These are phyloP conservation scores for Drosophila lutescens DNA, from an alignment of 2,888 invertebrate genomes.

Conservation along the genomic window DNA sequence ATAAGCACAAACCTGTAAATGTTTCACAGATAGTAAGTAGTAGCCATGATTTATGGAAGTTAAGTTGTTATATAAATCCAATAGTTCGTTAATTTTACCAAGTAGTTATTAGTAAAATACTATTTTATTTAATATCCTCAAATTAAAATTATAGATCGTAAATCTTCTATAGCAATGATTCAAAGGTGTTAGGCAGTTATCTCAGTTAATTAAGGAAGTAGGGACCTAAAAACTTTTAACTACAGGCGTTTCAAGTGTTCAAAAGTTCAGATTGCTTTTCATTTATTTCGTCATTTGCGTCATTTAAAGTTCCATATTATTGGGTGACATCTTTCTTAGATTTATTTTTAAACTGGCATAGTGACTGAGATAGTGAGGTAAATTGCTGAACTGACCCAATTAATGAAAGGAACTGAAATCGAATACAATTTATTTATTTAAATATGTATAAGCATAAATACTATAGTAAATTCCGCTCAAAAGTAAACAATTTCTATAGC, in stretches of 20 bases:
- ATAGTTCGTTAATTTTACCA: no score
- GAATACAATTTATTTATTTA: no score
- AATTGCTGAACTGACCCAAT: neutral
- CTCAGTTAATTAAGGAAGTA: no score
- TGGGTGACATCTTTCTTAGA: neutral
- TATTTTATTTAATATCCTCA: no score
- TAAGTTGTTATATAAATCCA: no score
- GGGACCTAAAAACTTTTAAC: neutral
- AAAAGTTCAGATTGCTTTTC: neutral
- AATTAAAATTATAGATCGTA: no score
- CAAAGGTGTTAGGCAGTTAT: no score
- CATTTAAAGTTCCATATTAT: neutral
- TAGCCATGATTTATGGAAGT: no score
- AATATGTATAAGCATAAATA: neutral
- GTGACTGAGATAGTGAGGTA: neutral
- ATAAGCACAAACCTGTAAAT: no score
- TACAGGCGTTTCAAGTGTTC: neutral
- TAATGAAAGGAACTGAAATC: neutral
- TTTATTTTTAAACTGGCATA: neutral
- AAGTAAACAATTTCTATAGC: slow-evolving; percentile 6
- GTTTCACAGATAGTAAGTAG: no score
- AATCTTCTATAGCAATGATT: no score
- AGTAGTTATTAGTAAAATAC: no score
- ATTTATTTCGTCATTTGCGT: neutral
- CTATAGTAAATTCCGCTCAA: neutral